Conservation (phyloP, 2,113 vertebrate genomes). For the Megaceryle maxima region DNA sequence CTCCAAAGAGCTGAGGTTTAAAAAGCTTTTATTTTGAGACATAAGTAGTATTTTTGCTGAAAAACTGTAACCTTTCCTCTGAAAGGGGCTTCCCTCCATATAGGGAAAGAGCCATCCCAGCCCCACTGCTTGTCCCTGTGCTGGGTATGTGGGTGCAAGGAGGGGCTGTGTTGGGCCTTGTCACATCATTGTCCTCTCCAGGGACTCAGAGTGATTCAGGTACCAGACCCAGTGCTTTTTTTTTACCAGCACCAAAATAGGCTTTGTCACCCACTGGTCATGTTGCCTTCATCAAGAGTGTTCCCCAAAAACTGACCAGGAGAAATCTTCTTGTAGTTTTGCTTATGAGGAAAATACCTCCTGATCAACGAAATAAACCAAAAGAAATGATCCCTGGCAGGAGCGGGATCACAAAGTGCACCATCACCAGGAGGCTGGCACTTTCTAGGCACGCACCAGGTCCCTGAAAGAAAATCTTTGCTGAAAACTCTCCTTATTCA, state of each 20-base stretch:
- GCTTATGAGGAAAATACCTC: neutral
- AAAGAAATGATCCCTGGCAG: accelerated
- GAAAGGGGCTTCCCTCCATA: accelerated
- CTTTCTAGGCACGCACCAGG: neutral
- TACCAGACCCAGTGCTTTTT: neutral
- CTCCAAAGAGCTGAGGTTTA: neutral
- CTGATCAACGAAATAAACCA: neutral
- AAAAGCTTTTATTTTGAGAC: neutral
- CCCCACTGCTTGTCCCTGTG: accelerated
- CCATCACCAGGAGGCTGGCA: neutral
- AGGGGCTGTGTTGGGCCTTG: neutral
- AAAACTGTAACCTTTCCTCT: neutral
- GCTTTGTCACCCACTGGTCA: neutral
- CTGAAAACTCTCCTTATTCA: neutral
- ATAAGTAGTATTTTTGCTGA: neutral
- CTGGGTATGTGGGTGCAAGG: neutral
- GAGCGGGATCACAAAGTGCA: neutral
- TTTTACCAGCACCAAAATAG: neutral
- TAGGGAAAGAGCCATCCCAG: neutral
- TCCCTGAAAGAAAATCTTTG: neutral
- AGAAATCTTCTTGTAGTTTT: neutral
- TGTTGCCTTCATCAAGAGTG: neutral
- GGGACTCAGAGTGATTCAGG: neutral
- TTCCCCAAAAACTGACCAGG: neutral
- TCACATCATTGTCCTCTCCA: accelerated